Conservation (phyloP, 1,140 invertebrate species). For the Luehdorfia chinensis region DNA sequence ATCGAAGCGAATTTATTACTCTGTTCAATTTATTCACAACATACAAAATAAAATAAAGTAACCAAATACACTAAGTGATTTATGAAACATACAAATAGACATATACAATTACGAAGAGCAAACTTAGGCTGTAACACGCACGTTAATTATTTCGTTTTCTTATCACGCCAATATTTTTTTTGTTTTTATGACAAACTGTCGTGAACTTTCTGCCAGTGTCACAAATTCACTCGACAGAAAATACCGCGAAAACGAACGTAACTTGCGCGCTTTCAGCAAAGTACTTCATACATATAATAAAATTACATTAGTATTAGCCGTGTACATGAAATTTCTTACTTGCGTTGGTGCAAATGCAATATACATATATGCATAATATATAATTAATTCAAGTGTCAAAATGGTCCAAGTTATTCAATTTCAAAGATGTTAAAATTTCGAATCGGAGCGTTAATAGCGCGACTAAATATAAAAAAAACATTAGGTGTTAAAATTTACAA, state of each 20-base stretch:
- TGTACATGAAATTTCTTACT: slow-evolving; percentile 2
- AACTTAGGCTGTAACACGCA: slow-evolving; percentile 21
- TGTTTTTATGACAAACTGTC: too few relatives aligned
- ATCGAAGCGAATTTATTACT: slow-evolving; percentile 25
- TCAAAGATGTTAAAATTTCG: slow-evolving; percentile 42
- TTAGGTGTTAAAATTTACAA: slow-evolving; percentile 70
- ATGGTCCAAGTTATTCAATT: slow-evolving; percentile 45
- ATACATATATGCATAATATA: slow-evolving; percentile 20
- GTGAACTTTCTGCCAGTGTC: background rate
- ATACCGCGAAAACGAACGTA: slow-evolving; percentile 21
- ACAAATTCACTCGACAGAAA: slow-evolving; percentile 1
- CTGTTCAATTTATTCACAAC: slow-evolving; percentile 28
- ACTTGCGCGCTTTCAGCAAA: background rate
- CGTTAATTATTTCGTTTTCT: slow-evolving; percentile 24
- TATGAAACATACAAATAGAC: slow-evolving; percentile 36
- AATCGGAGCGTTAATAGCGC: slow-evolving; percentile 59
- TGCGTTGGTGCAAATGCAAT: slow-evolving; percentile 5
- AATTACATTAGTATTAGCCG: slow-evolving; percentile 8
- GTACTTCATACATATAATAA: background rate
- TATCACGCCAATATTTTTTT: slow-evolving; percentile 12
- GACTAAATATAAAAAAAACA: slow-evolving; percentile 57
- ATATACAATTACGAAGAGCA: slow-evolving; percentile 41
- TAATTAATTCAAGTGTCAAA: slow-evolving; percentile 33
- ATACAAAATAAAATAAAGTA: slow-evolving; percentile 33
- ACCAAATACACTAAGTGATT: slow-evolving; percentile 40